Evolutionary conservation across 37 sponge, comb jelly and placozoan species (phyloP).

Genomic region (Eunapius fragilis): DNA sequence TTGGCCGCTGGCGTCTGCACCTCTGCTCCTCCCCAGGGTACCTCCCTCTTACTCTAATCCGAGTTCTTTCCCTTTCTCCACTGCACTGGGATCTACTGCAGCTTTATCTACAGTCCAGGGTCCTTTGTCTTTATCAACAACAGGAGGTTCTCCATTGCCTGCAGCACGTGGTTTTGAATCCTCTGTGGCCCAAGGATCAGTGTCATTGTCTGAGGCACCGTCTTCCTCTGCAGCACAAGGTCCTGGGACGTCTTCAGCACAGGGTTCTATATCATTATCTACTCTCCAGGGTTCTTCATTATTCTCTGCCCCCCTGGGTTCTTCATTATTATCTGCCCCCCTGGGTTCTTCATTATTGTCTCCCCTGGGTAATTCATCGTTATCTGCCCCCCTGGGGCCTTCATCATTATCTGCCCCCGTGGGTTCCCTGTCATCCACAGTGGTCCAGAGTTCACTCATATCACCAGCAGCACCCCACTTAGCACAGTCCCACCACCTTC

Average conservation of each 20-base stretch:
- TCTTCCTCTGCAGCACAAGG: too few species aligned
- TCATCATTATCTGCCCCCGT: not conserved
- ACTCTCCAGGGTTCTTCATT: not conserved
- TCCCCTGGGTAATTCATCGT: not conserved
- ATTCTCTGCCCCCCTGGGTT: not conserved
- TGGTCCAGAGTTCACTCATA: not conserved
- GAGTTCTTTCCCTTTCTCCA: not conserved
- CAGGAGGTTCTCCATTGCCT: too few species aligned
- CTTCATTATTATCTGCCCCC: too few species aligned
- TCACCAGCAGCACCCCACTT: not conserved
- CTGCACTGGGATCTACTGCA: not conserved
- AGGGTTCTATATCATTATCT: not conserved
- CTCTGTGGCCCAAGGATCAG: too few species aligned
- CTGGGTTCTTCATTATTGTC: too few species aligned
- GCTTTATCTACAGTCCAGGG: not conserved
- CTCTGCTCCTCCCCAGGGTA: not conserved
- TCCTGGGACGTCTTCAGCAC: too few species aligned
- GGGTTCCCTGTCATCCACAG: not conserved
- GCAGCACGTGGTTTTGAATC: too few species aligned
- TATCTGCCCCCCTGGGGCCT: not conserved
- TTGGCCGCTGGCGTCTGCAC: not conserved
- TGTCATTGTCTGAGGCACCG: too few species aligned
- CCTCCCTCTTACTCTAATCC: not conserved
- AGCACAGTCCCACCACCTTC: not conserved
- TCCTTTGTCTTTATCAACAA: too few species aligned